Percentiles rank a stretch among this genome's conserved stretches.
These are phyloP conservation scores for Chionomys nivalis DNA, from an alignment of 2,113 vertebrate genomes.

Conservation along the genomic window DNA sequence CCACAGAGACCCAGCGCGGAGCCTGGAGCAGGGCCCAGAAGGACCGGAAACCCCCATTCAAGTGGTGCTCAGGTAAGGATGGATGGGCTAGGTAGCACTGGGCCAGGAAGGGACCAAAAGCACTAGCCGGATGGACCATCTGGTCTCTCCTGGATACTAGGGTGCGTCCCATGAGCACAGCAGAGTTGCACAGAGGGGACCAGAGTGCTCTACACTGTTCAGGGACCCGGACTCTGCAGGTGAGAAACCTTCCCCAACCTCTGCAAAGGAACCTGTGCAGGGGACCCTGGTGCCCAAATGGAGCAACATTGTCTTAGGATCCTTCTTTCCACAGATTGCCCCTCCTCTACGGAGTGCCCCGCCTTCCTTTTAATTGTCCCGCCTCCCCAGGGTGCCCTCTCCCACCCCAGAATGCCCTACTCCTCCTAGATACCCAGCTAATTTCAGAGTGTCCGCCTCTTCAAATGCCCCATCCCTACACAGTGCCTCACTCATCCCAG, in stretches of 20 bases:
- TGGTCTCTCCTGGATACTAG: constrained; percentile 57
- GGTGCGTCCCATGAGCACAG: constrained; percentile 85
- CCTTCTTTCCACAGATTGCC: neutral
- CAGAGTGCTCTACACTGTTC: constrained; percentile 83
- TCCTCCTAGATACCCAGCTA: too few relatives aligned
- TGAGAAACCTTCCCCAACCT: constrained; percentile 24
- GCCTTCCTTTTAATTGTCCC: too few relatives aligned
- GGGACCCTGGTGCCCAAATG: rapidly evolving
- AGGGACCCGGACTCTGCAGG: constrained; percentile 81
- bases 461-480: neutral
- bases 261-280: neutral
- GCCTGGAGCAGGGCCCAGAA: constrained; percentile 17
- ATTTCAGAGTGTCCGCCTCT: neutral
- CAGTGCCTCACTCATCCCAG: neutral
- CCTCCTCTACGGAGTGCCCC: neutral
- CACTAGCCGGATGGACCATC: neutral
- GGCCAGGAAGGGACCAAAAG: neutral
- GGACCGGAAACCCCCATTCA: constrained; percentile 78
- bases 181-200: constrained; percentile 80
- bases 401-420: neutral
- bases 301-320: neutral
- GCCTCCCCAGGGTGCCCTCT: too few relatives aligned
- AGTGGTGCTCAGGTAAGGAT: constrained; percentile 85
- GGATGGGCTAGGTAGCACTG: neutral
- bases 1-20: constrained; percentile 67